phyloP scores from a whole-genome alignment of 2,888 invertebrate genomes.

The Tetheella fluctuosa region DNA sequence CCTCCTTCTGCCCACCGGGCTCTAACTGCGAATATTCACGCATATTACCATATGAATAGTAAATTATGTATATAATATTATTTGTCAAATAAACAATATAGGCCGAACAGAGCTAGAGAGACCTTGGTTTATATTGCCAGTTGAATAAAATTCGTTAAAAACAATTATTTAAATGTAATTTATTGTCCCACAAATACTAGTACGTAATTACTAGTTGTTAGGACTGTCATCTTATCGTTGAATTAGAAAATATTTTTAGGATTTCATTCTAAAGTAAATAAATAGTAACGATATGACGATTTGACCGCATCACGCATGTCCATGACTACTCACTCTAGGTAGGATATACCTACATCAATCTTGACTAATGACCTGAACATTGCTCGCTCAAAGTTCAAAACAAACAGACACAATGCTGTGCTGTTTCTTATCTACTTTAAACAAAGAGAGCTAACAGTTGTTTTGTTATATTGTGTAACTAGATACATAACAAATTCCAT shows the following conservation, averaged over 20 bases:
- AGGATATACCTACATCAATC: too few species aligned
- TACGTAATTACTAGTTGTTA: not conserved
- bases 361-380: too few species aligned
- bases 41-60: too few species aligned
- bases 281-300: too few species aligned
- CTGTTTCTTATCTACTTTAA: too few species aligned
- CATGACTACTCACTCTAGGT: too few species aligned
- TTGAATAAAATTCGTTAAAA: slow-evolving; percentile 22
- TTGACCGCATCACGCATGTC: not conserved
- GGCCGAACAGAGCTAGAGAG: slow-evolving; percentile 1
- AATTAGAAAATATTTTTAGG: not conserved
- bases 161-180: not conserved
- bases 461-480: too few species aligned
- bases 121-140: slow-evolving; percentile 14
- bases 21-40: slow-evolving; percentile 87
- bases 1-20: slow-evolving; percentile 90
- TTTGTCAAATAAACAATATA: not conserved
- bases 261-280: not conserved
- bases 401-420: too few species aligned
- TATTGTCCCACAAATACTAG: not conserved
- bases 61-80: too few species aligned
- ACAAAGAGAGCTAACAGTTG: too few species aligned
- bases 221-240: not conserved
- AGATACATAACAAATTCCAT: too few species aligned
- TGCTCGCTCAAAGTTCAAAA: too few species aligned